A percentile compares a stretch with the other conserved stretches of the same genome.
phyloP scores from a whole-genome alignment of 2,797 vertebrate species.

The Trichosurus vulpecula region DNA sequence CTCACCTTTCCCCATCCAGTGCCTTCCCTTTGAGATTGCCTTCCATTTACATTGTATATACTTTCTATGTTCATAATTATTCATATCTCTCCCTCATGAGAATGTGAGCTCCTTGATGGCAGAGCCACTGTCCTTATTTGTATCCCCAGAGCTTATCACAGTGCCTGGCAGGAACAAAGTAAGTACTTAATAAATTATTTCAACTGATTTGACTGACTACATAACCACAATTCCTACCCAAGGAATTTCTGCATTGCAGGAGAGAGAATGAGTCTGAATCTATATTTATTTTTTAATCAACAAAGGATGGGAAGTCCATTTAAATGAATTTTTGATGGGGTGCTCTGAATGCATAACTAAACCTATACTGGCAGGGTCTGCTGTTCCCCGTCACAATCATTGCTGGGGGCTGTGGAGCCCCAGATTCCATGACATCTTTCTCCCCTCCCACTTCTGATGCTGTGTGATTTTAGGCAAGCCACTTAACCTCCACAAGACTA shows the following conservation, averaged over 20 bases:
- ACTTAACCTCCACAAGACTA: not conserved
- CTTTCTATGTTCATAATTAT: not conserved
- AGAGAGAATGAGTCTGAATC: not conserved
- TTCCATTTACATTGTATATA: not conserved
- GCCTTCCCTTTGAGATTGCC: not conserved
- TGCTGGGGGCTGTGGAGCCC: rapidly evolving
- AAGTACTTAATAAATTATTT: not conserved
- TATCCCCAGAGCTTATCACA: not conserved
- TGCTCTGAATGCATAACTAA: not conserved
- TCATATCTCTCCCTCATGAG: not conserved
- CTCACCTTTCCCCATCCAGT: not conserved
- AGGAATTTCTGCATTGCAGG: rapidly evolving
- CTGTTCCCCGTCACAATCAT: not conserved
- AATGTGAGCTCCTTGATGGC: not conserved
- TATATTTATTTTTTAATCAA: not conserved
- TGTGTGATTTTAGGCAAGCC: not conserved
- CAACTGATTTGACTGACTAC: not conserved
- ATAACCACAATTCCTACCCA: not conserved
- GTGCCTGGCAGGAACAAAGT: not conserved
- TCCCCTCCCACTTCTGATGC: not conserved
- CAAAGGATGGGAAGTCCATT: not conserved
- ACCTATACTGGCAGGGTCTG: not conserved
- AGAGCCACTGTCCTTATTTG: not conserved
- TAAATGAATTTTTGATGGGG: not conserved
- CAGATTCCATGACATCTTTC: not conserved